Evolutionary conservation across 1,140 invertebrate genomes (phyloP).

Genomic region (Phymorhynchus buccinoides): DNA sequence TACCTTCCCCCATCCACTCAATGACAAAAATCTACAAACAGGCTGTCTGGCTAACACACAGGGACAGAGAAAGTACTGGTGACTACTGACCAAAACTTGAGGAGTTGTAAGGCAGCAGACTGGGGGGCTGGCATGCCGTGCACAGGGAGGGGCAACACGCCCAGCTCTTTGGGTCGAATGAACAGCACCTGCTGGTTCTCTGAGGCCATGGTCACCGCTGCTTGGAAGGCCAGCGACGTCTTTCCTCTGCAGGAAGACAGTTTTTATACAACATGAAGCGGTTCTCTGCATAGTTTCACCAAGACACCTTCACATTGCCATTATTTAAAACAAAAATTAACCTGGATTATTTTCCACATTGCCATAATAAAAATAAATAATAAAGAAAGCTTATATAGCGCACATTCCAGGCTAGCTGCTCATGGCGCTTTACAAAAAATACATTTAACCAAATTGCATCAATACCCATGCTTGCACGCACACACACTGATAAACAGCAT

Average conservation of each 20-base stretch:
- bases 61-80: too few relatives aligned
- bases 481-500: too few relatives aligned
- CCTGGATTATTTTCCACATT: not conserved
- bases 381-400: too few relatives aligned
- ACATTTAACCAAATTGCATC: too few relatives aligned
- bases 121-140: conserved; percentile 33
- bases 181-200: conserved; percentile 32
- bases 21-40: not conserved
- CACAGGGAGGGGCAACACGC: conserved; percentile 6
- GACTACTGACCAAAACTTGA: conserved; percentile 38
- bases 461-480: too few relatives aligned
- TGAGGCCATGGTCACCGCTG: conserved; percentile 28
- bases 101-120: conserved; percentile 16
- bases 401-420: too few relatives aligned
- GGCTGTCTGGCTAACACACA: too few relatives aligned
- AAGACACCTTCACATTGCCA: not conserved
- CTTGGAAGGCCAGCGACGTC: conserved; percentile 32
- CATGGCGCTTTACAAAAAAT: too few relatives aligned
- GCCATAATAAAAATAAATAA: not conserved
- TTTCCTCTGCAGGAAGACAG: conserved; percentile 25
- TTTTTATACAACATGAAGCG: too few relatives aligned
- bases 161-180: conserved; percentile 30
- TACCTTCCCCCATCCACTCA: not conserved
- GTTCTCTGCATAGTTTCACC: too few relatives aligned
- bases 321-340: not conserved